phyloP scores from a whole-genome alignment of 2,797 vertebrate species.

The Acanthiza pusilla region DNA sequence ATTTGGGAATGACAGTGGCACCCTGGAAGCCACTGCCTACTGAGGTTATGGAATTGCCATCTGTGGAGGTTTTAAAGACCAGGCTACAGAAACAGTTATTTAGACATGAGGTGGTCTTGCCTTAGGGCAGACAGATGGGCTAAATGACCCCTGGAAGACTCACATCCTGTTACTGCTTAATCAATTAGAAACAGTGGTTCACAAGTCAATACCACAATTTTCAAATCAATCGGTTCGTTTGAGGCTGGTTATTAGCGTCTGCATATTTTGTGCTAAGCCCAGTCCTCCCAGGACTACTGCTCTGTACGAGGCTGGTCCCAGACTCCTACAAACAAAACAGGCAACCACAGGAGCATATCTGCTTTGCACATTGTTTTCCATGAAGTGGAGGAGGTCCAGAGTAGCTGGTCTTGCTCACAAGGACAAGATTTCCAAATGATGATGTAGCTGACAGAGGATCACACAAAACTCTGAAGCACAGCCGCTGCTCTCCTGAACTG shows the following conservation, averaged over 20 bases:
- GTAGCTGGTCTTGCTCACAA: not conserved
- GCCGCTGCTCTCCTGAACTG: not conserved
- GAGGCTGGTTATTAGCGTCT: rapidly evolving
- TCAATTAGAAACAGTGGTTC: not conserved
- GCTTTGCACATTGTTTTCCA: not conserved
- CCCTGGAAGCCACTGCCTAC: not conserved
- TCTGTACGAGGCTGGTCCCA: not conserved
- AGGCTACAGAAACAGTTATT: not conserved
- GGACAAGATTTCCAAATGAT: not conserved
- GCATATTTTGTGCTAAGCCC: not conserved
- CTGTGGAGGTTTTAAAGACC: not conserved
- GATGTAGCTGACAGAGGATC: not conserved
- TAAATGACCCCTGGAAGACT: not conserved
- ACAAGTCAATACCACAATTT: not conserved
- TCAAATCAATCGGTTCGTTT: not conserved
- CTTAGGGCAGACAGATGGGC: not conserved
- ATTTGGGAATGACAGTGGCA: not conserved
- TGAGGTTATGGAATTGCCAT: not conserved
- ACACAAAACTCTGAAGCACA: not conserved
- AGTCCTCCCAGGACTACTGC: not conserved
- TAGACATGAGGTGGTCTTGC: not conserved
- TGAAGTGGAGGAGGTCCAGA: not conserved
- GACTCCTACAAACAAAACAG: not conserved
- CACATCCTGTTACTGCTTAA: not conserved
- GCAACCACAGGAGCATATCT: not conserved